phyloP scores from a whole-genome alignment of 2,797 vertebrate species.

The Kryptopterus vitreolus region DNA sequence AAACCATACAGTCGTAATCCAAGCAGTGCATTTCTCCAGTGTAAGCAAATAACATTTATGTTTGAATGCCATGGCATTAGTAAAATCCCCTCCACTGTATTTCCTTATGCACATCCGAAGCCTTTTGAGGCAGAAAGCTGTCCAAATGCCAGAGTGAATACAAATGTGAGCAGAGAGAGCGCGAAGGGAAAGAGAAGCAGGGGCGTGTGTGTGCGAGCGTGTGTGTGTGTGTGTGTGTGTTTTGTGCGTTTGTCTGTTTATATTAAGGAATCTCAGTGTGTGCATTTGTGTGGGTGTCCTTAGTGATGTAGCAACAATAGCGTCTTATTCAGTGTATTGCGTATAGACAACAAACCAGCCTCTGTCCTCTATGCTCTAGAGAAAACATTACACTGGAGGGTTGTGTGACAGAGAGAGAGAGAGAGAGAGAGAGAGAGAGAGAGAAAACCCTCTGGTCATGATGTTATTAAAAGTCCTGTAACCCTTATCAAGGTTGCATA shows the following conservation, averaged over 20 bases:
- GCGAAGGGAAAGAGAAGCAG: conserved; percentile 22
- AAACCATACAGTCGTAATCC: conserved; percentile 59
- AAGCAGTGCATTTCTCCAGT: conserved; percentile 63
- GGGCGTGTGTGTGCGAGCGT: neutral
- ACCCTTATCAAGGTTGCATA: conserved; percentile 74
- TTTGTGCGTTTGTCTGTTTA: conserved; percentile 38
- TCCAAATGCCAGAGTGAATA: conserved; percentile 62
- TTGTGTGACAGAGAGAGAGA: conserved; percentile 26
- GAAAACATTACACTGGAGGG: conserved; percentile 22
- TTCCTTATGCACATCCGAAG: conserved; percentile 56
- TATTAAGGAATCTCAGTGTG: conserved; percentile 39
- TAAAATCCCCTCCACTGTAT: conserved; percentile 58
- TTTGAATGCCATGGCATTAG: conserved; percentile 70
- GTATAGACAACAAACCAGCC: conserved; percentile 42
- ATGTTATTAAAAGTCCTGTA: conserved; percentile 76
- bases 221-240: conserved; percentile 35
- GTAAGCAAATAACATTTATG: conserved; percentile 69
- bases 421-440: conserved; percentile 54
- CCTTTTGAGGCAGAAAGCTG: conserved; percentile 56
- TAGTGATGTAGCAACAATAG: conserved; percentile 35
- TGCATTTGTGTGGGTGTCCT: conserved; percentile 47
- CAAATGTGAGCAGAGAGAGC: conserved; percentile 55
- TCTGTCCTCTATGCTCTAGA: conserved; percentile 39
- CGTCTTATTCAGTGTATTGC: conserved; percentile 42
- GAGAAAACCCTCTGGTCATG: conserved; percentile 66